Evolutionary conservation across 2,888 invertebrate genomes (phyloP).

Genomic region (Ectemnius continuus): DNA sequence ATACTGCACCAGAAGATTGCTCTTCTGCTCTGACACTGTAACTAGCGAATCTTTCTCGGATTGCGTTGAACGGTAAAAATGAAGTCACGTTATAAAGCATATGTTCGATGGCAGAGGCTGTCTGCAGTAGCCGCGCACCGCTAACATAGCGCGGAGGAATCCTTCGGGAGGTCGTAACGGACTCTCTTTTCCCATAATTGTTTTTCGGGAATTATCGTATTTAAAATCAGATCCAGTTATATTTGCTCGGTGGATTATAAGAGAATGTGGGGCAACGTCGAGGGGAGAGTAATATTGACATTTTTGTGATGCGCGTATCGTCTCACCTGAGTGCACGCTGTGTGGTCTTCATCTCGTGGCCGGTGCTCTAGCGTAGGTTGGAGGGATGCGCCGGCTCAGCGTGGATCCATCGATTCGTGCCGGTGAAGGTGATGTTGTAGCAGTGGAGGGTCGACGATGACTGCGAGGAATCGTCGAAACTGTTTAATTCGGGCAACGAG

Average conservation of each 20-base stretch:
- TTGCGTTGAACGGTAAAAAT: too few relatives aligned
- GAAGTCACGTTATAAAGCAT: not conserved
- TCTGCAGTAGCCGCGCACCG: not conserved
- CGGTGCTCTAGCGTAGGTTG: slow-evolving; percentile 29
- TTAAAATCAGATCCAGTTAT: too few relatives aligned
- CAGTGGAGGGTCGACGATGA: too few relatives aligned
- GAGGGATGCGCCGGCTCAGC: slow-evolving; percentile 24
- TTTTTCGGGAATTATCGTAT: too few relatives aligned
- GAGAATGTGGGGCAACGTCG: too few relatives aligned
- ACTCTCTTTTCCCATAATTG: not conserved
- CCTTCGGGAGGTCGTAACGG: not conserved
- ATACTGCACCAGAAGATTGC: too few relatives aligned
- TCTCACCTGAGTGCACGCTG: slow-evolving; percentile 62
- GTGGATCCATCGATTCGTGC: slow-evolving; percentile 53
- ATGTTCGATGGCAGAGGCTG: not conserved
- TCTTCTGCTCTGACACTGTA: too few relatives aligned
- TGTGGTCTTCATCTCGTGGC: slow-evolving; percentile 62
- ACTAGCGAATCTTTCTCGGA: too few relatives aligned
- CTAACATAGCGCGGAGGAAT: not conserved
- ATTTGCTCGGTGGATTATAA: too few relatives aligned
- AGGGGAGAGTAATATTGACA: too few relatives aligned
- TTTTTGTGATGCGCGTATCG: too few relatives aligned
- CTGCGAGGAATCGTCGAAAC: not conserved
- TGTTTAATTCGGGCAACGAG: not conserved
- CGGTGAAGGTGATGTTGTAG: slow-evolving; percentile 5